Conservation (phyloP, 2,113 vertebrate genomes). For the Platysteira castanea region DNA sequence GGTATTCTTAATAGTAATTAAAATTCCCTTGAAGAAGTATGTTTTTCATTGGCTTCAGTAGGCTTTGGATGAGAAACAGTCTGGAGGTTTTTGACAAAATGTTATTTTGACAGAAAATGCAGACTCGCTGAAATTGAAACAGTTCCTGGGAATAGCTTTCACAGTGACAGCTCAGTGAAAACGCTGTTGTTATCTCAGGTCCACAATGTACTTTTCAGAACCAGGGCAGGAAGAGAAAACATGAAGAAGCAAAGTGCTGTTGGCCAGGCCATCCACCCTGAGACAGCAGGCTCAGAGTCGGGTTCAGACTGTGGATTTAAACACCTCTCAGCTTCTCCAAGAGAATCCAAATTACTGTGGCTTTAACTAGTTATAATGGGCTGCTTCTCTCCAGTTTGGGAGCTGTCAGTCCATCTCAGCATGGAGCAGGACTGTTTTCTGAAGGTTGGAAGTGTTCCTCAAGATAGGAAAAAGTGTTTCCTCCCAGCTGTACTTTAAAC, state of each 20-base stretch:
- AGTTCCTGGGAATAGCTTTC: slow-evolving; percentile 7
- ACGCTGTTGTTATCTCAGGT: background rate
- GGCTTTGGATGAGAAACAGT: background rate
- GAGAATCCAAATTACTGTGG: background rate
- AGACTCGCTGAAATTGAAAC: background rate
- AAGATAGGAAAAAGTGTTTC: background rate
- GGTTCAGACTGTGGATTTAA: background rate
- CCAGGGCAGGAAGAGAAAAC: background rate
- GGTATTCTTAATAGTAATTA: background rate
- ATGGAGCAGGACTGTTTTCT: background rate
- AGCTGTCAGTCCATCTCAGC: background rate
- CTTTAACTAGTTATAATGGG: background rate
- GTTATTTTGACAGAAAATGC: slow-evolving; percentile 11
- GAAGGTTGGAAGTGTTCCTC: background rate
- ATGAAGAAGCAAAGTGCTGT: background rate
- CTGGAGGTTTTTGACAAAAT: background rate
- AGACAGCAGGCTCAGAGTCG: background rate
- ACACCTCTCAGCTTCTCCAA: background rate
- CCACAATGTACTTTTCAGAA: background rate
- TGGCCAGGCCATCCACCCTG: background rate
- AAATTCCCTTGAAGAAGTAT: background rate
- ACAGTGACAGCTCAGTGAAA: slow-evolving; percentile 7
- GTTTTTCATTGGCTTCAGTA: slow-evolving; percentile 9
- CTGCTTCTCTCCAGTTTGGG: background rate
- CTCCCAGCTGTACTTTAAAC: slow-evolving; percentile 41